Base-by-base conservation (phyloP, 2,888 invertebrate genomes). In the Atethmia centrago region DNA sequence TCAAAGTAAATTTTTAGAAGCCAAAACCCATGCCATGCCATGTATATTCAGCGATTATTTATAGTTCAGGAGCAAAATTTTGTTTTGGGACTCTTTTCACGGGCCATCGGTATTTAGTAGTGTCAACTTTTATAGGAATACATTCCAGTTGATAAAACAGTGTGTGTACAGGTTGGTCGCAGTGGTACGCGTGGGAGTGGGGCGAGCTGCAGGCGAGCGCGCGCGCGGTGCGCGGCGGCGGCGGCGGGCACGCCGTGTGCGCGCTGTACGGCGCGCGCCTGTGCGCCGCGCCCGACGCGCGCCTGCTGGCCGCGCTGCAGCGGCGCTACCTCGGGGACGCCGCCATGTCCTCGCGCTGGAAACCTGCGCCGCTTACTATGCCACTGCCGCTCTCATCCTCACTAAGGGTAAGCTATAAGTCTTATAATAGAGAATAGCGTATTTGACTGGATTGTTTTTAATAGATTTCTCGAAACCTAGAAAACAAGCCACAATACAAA, bases 151-250 rank as follows among this genome's bases (percentile, higher is more conserved):
- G 19, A 40, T 42, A 42, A 28, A 19, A 31, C 3, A 14, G 3
- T 12, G 0, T 16, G 7, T 8, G 3, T 8, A 3, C 77, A 96
- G 96, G 96, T 21, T 96, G 96, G 96, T 93, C 92, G 68, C 92
- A 89, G 7, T 94, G 94, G 92, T 95, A 96, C 90, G 90, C 90
- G 72, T 96, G 96, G 95, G 95, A 94, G 84, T 96, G 96, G 96
- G 94, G 96, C 80, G 96, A 96, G 87, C 91, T 90, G 73, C 77
- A 80, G 47, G 91, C 92, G 80, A 47, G 91, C 76, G 88, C 89
- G 67, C 83, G 83, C 9, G 89, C 85, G 0, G 61, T 89, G 47
- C 90, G 90, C 40, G 81, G 86, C 21, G 89, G 89, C 70, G 87
- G 85, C 65, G 81, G 79, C 68, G 68, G 69, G 88, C 59, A 90